A percentile compares a stretch with the other conserved stretches of the same genome.
Evolutionary conservation across 2,797 vertebrate genomes (phyloP).

Genomic region (Girardinus metallicus): DNA sequence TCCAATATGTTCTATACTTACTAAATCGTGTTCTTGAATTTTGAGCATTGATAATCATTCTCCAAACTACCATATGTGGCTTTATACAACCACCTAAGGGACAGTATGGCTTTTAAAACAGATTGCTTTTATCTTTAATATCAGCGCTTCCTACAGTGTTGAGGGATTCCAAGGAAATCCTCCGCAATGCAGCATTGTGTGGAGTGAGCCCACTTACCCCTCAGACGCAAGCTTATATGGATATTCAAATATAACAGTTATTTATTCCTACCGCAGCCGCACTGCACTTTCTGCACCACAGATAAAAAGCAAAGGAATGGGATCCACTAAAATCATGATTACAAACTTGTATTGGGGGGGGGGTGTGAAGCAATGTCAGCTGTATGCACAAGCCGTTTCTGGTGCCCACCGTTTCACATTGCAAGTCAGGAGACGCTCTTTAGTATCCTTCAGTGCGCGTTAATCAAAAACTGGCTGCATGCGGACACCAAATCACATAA

Average conservation of each 20-base stretch:
- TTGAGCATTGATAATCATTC: background rate
- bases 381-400: conserved; percentile 1
- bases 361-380: background rate
- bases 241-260: conserved; percentile 48
- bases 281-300: conserved; percentile 18
- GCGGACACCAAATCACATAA: conserved; percentile 3
- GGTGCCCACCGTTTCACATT: conserved; percentile 20
- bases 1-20: background rate
- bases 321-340: conserved; percentile 13
- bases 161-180: conserved; percentile 65
- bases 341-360: background rate
- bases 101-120: conserved; percentile 5
- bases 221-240: conserved; percentile 35
- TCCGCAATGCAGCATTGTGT: conserved; percentile 68
- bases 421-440: conserved; percentile 17
- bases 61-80: background rate
- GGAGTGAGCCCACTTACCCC: conserved; percentile 33
- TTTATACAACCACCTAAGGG: background rate
- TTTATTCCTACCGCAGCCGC: conserved; percentile 32
- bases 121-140: conserved; percentile 46
- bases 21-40: background rate
- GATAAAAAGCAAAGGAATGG: conserved; percentile 9
- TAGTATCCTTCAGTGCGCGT: conserved; percentile 26
- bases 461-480: conserved; percentile 26
- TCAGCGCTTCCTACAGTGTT: conserved; percentile 32